These are phyloP conservation scores for Sphaeramia orbicularis DNA, from an alignment of 2,797 vertebrate genomes.

Conservation along the genomic window DNA sequence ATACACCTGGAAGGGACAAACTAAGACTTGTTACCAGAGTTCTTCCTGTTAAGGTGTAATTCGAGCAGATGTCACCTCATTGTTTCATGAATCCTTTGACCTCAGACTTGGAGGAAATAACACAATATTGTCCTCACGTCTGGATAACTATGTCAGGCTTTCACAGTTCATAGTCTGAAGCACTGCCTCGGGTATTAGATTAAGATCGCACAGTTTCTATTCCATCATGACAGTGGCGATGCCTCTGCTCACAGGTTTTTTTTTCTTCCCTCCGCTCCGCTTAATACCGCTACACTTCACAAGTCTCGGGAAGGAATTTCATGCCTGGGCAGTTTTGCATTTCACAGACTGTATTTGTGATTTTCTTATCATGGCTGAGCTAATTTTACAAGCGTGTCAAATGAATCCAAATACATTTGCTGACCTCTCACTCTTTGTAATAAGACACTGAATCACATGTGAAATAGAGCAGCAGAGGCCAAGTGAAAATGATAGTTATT, in stretches of 20 bases:
- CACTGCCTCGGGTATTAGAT: slow-evolving; percentile 46
- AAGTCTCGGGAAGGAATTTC: slow-evolving; percentile 40
- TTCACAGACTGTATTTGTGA: slow-evolving; percentile 64
- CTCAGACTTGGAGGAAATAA: slow-evolving; percentile 29
- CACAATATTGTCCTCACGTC: slow-evolving; percentile 41
- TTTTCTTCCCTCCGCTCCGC: background rate
- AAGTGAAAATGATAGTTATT: slow-evolving; percentile 17
- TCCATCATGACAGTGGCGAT: slow-evolving; percentile 27
- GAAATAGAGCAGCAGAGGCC: slow-evolving; percentile 8
- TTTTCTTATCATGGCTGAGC: slow-evolving; percentile 58
- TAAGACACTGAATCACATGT: slow-evolving; percentile 33
- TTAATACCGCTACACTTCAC: slow-evolving; percentile 25
- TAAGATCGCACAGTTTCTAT: slow-evolving; percentile 51
- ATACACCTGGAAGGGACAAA: slow-evolving; percentile 12
- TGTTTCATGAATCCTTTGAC: slow-evolving; percentile 41
- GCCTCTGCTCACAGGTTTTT: slow-evolving; percentile 37
- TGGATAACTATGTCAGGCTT: slow-evolving; percentile 30
- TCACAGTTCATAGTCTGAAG: slow-evolving; percentile 30
- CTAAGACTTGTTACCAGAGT: slow-evolving; percentile 3
- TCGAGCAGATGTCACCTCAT: slow-evolving; percentile 28
- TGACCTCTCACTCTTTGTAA: slow-evolving; percentile 11
- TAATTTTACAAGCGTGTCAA: slow-evolving; percentile 54
- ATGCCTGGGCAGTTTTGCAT: slow-evolving; percentile 41
- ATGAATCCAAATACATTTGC: slow-evolving; percentile 47
- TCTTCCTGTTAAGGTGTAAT: slow-evolving; percentile 6